These are phyloP conservation scores for Rhabdomys pumilio DNA, from an alignment of 2,797 vertebrate species.

Conservation along the genomic window DNA sequence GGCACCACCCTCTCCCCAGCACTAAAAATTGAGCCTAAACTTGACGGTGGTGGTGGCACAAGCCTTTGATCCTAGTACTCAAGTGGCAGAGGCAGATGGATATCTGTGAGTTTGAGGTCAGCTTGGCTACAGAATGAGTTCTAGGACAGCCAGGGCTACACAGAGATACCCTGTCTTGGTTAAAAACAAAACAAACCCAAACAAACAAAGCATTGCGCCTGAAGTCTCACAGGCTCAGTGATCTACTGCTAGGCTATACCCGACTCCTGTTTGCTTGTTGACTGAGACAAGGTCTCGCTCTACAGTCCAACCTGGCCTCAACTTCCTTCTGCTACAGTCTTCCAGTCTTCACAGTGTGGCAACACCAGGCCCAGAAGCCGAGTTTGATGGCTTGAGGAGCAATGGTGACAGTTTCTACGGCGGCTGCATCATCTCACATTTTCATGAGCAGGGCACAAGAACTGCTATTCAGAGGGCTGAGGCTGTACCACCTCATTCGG, in stretches of 20 bases:
- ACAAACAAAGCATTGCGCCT: neutral
- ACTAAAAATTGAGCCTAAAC: neutral
- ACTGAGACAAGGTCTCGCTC: neutral
- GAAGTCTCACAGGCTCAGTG: too few relatives aligned
- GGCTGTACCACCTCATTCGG: neutral
- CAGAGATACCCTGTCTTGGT: neutral
- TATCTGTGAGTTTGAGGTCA: neutral
- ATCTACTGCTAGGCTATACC: neutral
- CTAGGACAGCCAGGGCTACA: neutral
- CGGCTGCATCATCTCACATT: too few relatives aligned
- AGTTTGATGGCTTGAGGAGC: constrained; percentile 32
- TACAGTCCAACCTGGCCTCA: neutral
- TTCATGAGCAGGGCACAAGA: neutral
- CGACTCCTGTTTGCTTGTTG: neutral
- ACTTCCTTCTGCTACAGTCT: neutral
- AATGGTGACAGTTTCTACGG: neutral
- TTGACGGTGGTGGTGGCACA: neutral
- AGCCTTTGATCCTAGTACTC: neutral
- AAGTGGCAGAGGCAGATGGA: neutral
- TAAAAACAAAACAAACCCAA: neutral
- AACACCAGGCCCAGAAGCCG: neutral
- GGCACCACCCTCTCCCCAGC: too few relatives aligned
- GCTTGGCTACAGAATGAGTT: neutral
- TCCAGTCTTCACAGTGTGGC: neutral
- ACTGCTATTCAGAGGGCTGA: neutral